Evolutionary conservation across 2,113 vertebrate genomes (phyloP).

Genomic region (Dolichallabes microphthalmus): DNA sequence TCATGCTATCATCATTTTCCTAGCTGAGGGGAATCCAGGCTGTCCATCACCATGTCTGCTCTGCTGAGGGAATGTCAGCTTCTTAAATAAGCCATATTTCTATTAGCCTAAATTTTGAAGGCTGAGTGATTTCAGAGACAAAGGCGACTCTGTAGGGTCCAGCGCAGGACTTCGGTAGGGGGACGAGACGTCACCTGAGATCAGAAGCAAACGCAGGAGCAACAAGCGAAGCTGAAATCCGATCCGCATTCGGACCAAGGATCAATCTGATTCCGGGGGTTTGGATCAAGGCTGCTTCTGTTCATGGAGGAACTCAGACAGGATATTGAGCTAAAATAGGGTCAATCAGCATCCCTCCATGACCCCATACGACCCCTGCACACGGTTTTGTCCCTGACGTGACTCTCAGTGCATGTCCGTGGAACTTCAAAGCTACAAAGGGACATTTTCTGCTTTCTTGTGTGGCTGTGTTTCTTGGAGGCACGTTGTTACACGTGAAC

Average conservation of each 20-base stretch:
- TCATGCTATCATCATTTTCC: background rate
- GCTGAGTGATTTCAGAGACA: conserved; percentile 35
- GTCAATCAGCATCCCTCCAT: conserved; percentile 28
- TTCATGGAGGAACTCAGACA: conserved; percentile 55
- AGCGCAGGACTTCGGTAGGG: conserved; percentile 13
- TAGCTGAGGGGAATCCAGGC: conserved; percentile 31
- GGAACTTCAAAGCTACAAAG: conserved; percentile 21
- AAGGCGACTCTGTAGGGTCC: conserved; percentile 39
- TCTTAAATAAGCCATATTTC: conserved; percentile 34
- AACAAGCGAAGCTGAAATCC: conserved; percentile 72
- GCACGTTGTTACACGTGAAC: background rate
- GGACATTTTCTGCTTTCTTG: conserved; percentile 5
- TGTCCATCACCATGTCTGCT: conserved; percentile 54
- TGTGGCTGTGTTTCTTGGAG: background rate
- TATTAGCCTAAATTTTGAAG: conserved; percentile 21
- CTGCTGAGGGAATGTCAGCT: conserved; percentile 25
- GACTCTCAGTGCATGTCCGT: conserved; percentile 23
- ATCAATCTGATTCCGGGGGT: conserved; percentile 52
- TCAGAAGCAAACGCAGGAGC: conserved; percentile 66
- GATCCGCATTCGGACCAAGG: conserved; percentile 55
- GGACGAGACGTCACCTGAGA: conserved; percentile 57
- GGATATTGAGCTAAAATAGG: conserved; percentile 54
- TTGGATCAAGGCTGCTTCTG: conserved; percentile 69
- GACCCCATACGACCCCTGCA: conserved; percentile 17
- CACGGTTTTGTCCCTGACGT: conserved; percentile 10